A percentile compares a stretch with the other conserved stretches of the same genome.
These are phyloP conservation scores for Noctua janthina DNA, from an alignment of 2,888 invertebrate genomes.

Conservation along the genomic window DNA sequence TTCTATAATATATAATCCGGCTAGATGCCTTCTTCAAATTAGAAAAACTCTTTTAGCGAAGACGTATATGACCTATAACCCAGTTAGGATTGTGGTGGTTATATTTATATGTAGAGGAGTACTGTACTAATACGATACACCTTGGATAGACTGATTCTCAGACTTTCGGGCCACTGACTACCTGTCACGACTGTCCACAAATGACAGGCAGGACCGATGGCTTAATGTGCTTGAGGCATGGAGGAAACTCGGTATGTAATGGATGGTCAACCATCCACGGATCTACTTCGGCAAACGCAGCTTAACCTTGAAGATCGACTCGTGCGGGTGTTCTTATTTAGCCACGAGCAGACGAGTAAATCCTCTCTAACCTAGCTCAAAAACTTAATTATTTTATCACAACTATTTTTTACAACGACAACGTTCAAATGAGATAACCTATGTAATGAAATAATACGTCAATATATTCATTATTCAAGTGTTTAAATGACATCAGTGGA, in stretches of 20 bases:
- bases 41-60: not conserved
- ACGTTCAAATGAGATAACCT: constrained; percentile 2
- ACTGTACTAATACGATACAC: no score
- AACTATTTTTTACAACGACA: not conserved
- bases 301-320: not conserved
- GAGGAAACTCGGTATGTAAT: no score
- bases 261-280: not conserved
- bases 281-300: not conserved
- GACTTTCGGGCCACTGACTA: no score
- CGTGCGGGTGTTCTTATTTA: not conserved
- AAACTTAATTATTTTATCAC: not conserved
- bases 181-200: no score
- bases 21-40: not conserved
- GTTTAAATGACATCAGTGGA: constrained; percentile 71
- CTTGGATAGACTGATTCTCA: no score
- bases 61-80: no score
- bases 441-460: constrained; percentile 46
- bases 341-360: no score
- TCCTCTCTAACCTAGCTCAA: not conserved
- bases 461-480: constrained; percentile 55
- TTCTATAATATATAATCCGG: not conserved
- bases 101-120: no score
- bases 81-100: no score
- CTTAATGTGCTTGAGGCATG: no score
- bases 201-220: no score